phyloP scores from a whole-genome alignment of 2,113 vertebrate genomes.

The Malurus alboscapulatus region DNA sequence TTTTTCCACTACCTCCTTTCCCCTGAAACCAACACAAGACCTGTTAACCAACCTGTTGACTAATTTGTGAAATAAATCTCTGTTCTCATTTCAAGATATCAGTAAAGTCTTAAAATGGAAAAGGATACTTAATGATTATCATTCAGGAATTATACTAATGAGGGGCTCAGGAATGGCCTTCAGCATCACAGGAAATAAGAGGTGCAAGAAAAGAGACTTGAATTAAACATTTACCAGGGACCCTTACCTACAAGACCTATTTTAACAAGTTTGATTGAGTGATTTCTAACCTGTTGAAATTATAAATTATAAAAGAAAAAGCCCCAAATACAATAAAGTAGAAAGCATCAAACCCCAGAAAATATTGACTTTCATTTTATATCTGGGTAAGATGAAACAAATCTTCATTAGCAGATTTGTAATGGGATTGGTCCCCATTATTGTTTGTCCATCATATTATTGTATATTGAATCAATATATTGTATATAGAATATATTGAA shows the following conservation, averaged over 20 bases:
- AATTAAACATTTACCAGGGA: not conserved
- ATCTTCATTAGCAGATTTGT: not conserved
- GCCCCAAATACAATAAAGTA: not conserved
- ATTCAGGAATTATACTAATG: not conserved
- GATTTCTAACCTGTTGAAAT: not conserved
- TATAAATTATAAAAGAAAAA: not conserved
- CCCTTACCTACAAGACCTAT: not conserved
- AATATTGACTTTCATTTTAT: not conserved
- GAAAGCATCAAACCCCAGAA: not conserved
- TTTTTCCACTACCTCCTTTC: not conserved
- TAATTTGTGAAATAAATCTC: not conserved
- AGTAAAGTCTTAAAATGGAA: not conserved
- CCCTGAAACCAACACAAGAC: not conserved
- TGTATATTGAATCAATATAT: not conserved
- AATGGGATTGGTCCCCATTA: not conserved
- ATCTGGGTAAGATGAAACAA: not conserved
- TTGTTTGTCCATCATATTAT: not conserved
- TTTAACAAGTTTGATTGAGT: not conserved
- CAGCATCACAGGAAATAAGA: not conserved
- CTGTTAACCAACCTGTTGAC: not conserved
- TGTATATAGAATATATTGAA: too few species aligned
- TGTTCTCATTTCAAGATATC: not conserved
- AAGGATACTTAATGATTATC: not conserved
- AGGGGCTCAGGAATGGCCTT: not conserved
- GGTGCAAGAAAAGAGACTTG: not conserved